Conservation (phyloP, 2,888 invertebrate genomes). For the Papilio demoleus region DNA sequence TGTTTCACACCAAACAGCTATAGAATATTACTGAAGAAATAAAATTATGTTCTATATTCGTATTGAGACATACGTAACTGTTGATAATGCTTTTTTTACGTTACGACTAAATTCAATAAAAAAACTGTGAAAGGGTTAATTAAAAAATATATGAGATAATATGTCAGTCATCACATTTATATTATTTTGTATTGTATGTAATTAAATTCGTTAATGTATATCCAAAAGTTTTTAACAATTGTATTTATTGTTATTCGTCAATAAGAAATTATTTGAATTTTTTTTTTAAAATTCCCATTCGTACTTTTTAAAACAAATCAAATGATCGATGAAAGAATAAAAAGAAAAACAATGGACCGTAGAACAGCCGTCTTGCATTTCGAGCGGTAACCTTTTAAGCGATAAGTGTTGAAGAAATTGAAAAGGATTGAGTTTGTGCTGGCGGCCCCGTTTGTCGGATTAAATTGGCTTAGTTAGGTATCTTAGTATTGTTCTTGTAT, state of each 20-base stretch:
- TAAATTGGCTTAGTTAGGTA: conserved; percentile 69
- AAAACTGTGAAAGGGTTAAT: too few relatives aligned
- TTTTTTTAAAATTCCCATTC: neutral
- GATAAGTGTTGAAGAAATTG: conserved; percentile 69
- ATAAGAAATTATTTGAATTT: neutral
- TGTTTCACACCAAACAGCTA: neutral
- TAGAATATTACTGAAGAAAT: neutral
- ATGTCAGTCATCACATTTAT: too few relatives aligned
- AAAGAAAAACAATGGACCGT: conserved; percentile 18
- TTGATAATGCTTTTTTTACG: too few relatives aligned
- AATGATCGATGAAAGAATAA: conserved; percentile 20
- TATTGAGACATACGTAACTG: neutral
- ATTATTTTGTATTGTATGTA: neutral
- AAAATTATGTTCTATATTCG: neutral
- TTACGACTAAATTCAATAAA: too few relatives aligned
- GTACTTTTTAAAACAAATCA: neutral
- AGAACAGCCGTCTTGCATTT: conserved; percentile 27
- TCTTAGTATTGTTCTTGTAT: conserved; percentile 50
- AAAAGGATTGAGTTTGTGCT: conserved; percentile 67
- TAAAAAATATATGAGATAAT: too few relatives aligned
- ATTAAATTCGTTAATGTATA: neutral
- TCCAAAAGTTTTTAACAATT: neutral
- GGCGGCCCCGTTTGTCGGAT: conserved; percentile 64
- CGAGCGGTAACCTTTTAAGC: conserved; percentile 35
- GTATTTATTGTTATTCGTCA: neutral